These are phyloP conservation scores for Hydrotaea diabolus DNA, from an alignment of 2,888 invertebrate genomes.

Conservation along the genomic window DNA sequence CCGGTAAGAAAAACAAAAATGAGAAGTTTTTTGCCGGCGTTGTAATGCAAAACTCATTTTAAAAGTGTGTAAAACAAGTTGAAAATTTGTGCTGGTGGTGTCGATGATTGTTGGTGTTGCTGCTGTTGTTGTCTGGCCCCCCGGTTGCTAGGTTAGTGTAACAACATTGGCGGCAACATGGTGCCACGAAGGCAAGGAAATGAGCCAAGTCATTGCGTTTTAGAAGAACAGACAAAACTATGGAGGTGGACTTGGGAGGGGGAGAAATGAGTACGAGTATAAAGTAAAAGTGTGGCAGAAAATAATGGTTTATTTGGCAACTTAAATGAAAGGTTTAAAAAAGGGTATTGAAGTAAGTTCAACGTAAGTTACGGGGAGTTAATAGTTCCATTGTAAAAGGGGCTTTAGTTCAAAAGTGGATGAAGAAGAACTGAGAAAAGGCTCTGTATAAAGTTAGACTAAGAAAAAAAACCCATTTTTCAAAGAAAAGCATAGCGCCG, in stretches of 20 bases:
- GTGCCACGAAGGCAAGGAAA: neutral
- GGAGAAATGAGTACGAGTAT: neutral
- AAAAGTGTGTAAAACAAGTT: constrained; percentile 29
- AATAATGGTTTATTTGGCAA: neutral
- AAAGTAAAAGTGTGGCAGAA: neutral
- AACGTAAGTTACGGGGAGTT: too few species aligned
- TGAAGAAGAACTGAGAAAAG: too few species aligned
- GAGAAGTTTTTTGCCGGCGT: constrained; percentile 13
- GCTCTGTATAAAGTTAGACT: too few species aligned
- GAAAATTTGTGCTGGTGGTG: constrained; percentile 23
- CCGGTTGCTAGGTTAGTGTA: constrained; percentile 39
- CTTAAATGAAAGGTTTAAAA: neutral
- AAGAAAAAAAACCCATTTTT: too few species aligned
- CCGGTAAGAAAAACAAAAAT: constrained; percentile 19
- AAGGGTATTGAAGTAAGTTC: too few species aligned
- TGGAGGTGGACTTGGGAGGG: too few species aligned
- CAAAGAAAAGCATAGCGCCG: too few species aligned
- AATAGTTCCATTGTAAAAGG: too few species aligned
- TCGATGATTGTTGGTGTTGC: too few species aligned
- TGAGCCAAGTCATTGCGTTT: constrained; percentile 1
- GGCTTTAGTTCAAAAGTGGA: too few species aligned
- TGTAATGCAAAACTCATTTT: constrained; percentile 12
- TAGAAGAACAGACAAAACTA: neutral
- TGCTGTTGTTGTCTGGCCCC: neutral
- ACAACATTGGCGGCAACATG: constrained; percentile 21